Base-by-base conservation (phyloP, 1,140 invertebrate genomes). In the Batillaria attramentaria region DNA sequence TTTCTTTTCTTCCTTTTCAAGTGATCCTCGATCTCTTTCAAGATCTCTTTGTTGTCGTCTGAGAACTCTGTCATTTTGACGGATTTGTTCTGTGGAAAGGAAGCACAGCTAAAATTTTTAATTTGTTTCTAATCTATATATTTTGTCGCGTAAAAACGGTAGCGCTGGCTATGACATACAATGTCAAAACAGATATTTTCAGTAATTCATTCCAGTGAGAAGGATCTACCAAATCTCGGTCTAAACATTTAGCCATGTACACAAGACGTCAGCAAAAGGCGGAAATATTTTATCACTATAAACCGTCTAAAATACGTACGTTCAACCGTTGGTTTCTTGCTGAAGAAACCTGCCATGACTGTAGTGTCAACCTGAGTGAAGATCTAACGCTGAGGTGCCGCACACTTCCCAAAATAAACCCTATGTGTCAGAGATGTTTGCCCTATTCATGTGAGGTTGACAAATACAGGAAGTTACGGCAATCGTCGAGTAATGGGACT, bases 1-100 rank as follows among this genome's bases (percentile, higher is more conserved):
- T 93, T 97, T 96, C 84, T 97, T 97, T 90, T 98, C 97, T 91
- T 97, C 95, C 85, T 94, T 93, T 90, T 97, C 96, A 76, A 98
- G 89, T 84, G 95, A 93, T 76, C 93, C 89, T 83, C 94, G 93
- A 89, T 97, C 96, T 83, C 95, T 92, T 79, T 96, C 96, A 82
- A 98, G 92, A 89, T 97, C 96, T 87, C 97, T 92, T 6, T 94
- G 94, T 42, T 95, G 95, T 92, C 95, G 96, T 35, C 95, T 91
- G 39, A 98, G 88, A 50, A 94, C 93, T 84, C 94, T 92, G 86
- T 97, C 96, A 93, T 96, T 96, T 87, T 95, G 93, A 62, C 94
- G 92, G 89, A 97, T 94, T 91, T 96, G 94, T 90, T 97, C 96
- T 96, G 84, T 54, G 93, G 93, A 80, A 37, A 62, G 65, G 42